Conservation (phyloP, 2,888 invertebrate genomes). For the Cabera pusaria region DNA sequence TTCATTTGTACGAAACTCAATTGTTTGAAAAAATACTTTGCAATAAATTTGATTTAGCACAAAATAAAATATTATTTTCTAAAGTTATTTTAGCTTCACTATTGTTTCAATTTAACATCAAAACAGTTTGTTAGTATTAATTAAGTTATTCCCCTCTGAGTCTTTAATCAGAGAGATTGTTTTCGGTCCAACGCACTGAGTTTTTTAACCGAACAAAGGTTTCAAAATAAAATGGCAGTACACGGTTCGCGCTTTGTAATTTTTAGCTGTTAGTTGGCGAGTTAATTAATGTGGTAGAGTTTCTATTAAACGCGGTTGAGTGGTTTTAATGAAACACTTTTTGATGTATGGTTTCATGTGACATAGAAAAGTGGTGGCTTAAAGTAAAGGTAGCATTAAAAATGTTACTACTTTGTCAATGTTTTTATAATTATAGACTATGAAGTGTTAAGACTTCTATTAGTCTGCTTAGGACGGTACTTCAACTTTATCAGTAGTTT, state of each 20-base stretch:
- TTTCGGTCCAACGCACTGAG: conserved; percentile 23
- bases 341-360: too few species aligned
- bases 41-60: too few species aligned
- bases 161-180: conserved; percentile 26
- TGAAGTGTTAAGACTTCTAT: too few species aligned
- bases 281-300: conserved; percentile 16
- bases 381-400: too few species aligned
- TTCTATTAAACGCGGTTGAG: conserved; percentile 2
- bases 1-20: conserved; percentile 2
- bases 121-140: conserved; percentile 24
- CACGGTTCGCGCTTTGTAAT: conserved; percentile 14
- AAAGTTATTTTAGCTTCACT: conserved; percentile 13
- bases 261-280: conserved; percentile 14
- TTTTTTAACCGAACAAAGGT: conserved; percentile 16
- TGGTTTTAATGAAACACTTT: conserved; percentile 7
- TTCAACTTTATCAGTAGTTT: too few species aligned
- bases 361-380: too few species aligned
- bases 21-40: conserved; percentile 1
- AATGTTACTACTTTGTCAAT: too few species aligned
- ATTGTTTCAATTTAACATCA: conserved; percentile 23
- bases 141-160: conserved; percentile 20
- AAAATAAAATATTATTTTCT: too few species aligned
- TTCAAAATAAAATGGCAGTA: conserved; percentile 12
- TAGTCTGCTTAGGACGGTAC: too few species aligned
- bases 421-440: too few species aligned